Conservation (phyloP, 2,888 invertebrate species). For the Germaria angustata region DNA sequence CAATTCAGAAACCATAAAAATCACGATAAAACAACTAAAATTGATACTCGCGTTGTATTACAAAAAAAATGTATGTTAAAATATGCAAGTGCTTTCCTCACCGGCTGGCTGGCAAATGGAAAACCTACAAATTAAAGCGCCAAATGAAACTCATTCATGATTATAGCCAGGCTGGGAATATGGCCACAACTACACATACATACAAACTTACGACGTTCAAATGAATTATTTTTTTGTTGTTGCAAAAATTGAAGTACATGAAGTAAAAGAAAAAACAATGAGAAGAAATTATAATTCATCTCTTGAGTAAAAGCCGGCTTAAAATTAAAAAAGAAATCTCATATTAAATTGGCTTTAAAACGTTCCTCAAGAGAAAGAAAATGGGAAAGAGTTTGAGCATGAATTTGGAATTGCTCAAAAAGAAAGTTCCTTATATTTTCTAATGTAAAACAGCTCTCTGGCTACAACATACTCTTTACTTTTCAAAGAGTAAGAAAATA, state of each 20-base stretch:
- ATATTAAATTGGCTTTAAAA: too few relatives aligned
- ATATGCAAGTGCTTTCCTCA: background rate
- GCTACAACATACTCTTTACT: background rate
- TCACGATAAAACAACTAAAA: constrained; percentile 28
- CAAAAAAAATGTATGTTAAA: background rate
- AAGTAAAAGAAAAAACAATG: background rate
- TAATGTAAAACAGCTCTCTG: constrained; percentile 7
- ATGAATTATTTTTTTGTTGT: background rate
- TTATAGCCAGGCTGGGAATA: constrained; percentile 29
- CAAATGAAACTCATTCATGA: constrained; percentile 69
- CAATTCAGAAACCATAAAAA: constrained; percentile 57
- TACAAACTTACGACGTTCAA: background rate
- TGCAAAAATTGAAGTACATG: background rate
- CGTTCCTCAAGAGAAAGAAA: background rate
- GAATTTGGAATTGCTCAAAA: constrained; percentile 29
- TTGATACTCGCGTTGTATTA: background rate
- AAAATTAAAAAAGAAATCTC: background rate
- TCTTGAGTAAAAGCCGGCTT: constrained; percentile 44
- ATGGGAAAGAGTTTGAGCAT: constrained; percentile 11
- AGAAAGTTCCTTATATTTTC: constrained; percentile 41
- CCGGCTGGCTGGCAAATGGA: constrained; percentile 28
- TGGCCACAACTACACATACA: background rate
- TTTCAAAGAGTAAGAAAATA: background rate
- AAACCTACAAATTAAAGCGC: constrained; percentile 62
- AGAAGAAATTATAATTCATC: background rate